phyloP scores from a whole-genome alignment of 2,113 vertebrate species.

The Pluvialis apricaria region DNA sequence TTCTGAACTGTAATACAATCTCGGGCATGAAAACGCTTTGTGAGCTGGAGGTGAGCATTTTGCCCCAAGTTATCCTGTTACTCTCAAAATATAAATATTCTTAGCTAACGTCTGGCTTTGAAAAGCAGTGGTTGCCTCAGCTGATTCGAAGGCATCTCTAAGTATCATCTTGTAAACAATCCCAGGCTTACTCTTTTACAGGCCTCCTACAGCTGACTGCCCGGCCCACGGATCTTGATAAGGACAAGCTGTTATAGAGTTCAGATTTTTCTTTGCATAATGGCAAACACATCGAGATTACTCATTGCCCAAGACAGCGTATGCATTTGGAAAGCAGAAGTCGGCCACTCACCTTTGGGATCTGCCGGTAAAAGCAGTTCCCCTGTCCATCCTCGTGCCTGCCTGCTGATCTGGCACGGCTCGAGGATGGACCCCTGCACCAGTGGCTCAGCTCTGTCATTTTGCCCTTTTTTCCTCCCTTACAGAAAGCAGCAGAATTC shows the following conservation, averaged over 20 bases:
- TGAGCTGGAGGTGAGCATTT: constrained; percentile 41
- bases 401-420: background rate
- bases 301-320: background rate
- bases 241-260: background rate
- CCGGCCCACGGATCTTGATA: background rate
- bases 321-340: background rate
- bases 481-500: background rate
- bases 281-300: background rate
- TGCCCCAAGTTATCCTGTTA: constrained; percentile 4
- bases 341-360: background rate
- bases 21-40: constrained; percentile 45
- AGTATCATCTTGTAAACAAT: background rate
- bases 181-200: background rate
- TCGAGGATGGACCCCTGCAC: background rate
- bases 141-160: background rate
- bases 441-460: background rate
- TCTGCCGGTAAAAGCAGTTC: background rate
- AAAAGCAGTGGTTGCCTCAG: background rate
- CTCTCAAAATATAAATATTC: constrained; percentile 39
- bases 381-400: background rate
- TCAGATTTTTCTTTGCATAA: background rate
- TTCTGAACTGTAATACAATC: constrained; percentile 49
- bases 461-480: background rate
- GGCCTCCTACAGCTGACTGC: background rate
- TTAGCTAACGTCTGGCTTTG: constrained; percentile 40